A percentile compares a stretch with the other conserved stretches of the same genome.
phyloP scores from a whole-genome alignment of 30 jellyfish, hydroid and myxozoan species.

The Chironex yamaguchii region DNA sequence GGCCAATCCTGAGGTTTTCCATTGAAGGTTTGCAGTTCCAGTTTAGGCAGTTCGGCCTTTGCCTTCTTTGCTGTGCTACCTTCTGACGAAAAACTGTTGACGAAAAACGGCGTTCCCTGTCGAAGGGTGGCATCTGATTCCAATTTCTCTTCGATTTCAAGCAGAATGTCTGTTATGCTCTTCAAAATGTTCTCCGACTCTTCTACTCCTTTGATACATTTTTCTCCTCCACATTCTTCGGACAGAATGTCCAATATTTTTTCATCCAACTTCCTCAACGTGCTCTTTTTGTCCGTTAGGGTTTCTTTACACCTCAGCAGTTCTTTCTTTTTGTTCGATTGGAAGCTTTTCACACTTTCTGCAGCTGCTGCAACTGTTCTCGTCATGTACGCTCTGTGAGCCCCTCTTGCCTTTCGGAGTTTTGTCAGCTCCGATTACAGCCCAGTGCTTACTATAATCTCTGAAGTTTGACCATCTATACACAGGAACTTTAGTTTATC shows the following conservation, averaged over 20 bases:
- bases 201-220: not conserved
- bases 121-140: no score
- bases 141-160: slow-evolving; percentile 21
- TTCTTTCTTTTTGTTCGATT: not conserved
- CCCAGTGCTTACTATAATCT: not conserved
- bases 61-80: no score
- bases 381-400: slow-evolving; percentile 8
- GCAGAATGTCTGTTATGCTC: not conserved
- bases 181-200: not conserved
- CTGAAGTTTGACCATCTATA: no score
- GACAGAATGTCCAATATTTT: not conserved
- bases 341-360: not conserved
- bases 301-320: not conserved
- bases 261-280: not conserved
- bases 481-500: no score
- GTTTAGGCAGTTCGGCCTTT: no score
- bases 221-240: not conserved
- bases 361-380: not conserved
- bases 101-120: no score
- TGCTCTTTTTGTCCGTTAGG: not conserved
- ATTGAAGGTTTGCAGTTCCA: no score
- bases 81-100: no score
- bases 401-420: slow-evolving; percentile 18
- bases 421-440: not conserved
- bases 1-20: no score